These are phyloP conservation scores for Cirrhinus molitorella DNA, from an alignment of 2,797 vertebrate species.

Conservation along the genomic window DNA sequence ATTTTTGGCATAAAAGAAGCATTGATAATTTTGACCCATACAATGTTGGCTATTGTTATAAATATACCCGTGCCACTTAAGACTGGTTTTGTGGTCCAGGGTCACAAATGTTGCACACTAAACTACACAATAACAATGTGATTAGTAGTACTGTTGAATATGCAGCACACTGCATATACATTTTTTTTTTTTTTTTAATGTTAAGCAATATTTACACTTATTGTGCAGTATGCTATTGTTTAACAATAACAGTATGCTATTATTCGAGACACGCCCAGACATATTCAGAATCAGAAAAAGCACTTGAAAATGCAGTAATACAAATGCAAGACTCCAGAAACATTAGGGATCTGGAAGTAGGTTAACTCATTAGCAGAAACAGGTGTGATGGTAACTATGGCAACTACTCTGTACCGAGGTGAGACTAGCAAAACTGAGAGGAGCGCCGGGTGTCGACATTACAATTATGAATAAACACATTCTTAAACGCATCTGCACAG, in stretches of 20 bases:
- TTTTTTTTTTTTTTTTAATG: too few relatives aligned
- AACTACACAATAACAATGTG: background rate
- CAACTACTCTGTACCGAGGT: constrained; percentile 20
- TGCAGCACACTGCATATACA: background rate
- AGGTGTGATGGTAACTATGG: constrained; percentile 41
- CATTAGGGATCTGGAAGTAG: constrained; percentile 28
- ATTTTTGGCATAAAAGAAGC: too few relatives aligned
- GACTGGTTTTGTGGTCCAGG: too few relatives aligned
- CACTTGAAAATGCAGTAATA: background rate
- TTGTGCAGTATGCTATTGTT: too few relatives aligned
- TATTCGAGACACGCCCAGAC: background rate
- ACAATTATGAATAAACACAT: background rate
- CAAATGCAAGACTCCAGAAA: background rate
- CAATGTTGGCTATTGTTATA: too few relatives aligned
- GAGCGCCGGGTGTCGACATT: background rate
- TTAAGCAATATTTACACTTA: background rate
- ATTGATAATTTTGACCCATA: too few relatives aligned
- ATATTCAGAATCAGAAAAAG: background rate
- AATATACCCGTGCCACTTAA: too few relatives aligned
- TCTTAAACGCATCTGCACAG: background rate
- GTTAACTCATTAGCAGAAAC: constrained; percentile 35
- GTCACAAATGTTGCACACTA: background rate
- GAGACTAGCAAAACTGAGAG: background rate
- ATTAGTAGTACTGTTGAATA: background rate
- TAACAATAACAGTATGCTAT: background rate